A percentile compares a stretch with the other conserved stretches of the same genome.
These are phyloP conservation scores for Psittacula cyanocephala DNA, from an alignment of 2,113 vertebrate genomes.

Conservation along the genomic window DNA sequence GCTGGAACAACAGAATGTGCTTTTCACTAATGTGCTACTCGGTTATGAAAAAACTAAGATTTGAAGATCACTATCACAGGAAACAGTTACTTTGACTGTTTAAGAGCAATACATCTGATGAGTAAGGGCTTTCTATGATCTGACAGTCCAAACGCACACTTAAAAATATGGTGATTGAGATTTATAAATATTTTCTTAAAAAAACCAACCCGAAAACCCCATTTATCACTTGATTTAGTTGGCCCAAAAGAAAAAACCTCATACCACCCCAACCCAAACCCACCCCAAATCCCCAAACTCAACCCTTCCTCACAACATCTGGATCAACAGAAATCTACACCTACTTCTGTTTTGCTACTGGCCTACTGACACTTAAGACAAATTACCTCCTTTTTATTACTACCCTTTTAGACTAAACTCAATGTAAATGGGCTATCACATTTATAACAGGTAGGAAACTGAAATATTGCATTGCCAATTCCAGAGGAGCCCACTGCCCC, in stretches of 20 bases:
- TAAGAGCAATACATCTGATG: not conserved
- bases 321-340: not conserved
- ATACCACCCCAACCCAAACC: not conserved
- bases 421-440: not conserved
- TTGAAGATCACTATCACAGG: not conserved
- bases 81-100: not conserved
- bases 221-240: not conserved
- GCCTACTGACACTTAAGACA: too few relatives aligned
- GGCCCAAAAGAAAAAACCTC: not conserved
- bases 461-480: not conserved
- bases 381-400: not conserved
- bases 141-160: not conserved
- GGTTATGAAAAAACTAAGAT: not conserved
- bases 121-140: not conserved
- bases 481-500: not conserved
- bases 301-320: not conserved
- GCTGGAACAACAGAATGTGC: not conserved
- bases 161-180: not conserved
- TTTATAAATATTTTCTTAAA: not conserved
- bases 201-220: not conserved
- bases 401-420: not conserved
- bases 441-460: fast-evolving
- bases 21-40: not conserved
- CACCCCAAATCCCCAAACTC: not conserved
- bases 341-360: not conserved